phyloP scores from a whole-genome alignment of 1,140 invertebrate species.

The Palaemon carinicauda region DNA sequence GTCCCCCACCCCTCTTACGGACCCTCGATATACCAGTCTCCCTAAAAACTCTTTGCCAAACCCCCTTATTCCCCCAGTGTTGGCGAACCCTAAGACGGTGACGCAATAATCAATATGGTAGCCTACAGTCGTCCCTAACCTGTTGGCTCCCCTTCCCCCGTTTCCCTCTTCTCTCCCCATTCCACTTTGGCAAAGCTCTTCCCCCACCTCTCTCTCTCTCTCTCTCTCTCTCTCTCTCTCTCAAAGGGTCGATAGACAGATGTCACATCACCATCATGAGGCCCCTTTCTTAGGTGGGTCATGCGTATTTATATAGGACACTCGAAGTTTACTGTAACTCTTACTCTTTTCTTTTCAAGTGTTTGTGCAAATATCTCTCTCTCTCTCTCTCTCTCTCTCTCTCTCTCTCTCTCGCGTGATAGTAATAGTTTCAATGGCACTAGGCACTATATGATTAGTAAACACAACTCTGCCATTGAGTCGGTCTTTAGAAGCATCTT shows the following conservation, averaged over 20 bases:
- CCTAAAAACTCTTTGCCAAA: background rate
- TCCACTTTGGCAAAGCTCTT: background rate
- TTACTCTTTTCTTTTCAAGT: too few relatives aligned
- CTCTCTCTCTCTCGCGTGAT: background rate
- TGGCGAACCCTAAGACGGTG: too few relatives aligned
- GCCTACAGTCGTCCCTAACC: too few relatives aligned
- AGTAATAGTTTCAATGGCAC: background rate
- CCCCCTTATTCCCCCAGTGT: background rate
- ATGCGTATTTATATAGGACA: background rate
- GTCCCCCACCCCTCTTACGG: background rate
- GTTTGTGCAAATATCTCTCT: background rate
- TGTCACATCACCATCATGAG: too few relatives aligned
- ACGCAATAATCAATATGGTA: too few relatives aligned
- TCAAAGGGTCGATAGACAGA: too few relatives aligned
- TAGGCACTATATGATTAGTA: too few relatives aligned
- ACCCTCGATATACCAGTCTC: background rate
- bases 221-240: too few relatives aligned
- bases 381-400: background rate
- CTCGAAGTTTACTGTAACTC: background rate
- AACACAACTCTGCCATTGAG: background rate
- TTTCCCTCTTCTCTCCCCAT: background rate
- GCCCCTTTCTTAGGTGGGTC: too few relatives aligned
- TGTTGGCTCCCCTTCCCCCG: too few relatives aligned
- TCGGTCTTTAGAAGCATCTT: background rate
- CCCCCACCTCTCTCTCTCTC: too few relatives aligned